These are phyloP conservation scores for Furcula furcula DNA, from an alignment of 2,888 invertebrate genomes.

Conservation along the genomic window DNA sequence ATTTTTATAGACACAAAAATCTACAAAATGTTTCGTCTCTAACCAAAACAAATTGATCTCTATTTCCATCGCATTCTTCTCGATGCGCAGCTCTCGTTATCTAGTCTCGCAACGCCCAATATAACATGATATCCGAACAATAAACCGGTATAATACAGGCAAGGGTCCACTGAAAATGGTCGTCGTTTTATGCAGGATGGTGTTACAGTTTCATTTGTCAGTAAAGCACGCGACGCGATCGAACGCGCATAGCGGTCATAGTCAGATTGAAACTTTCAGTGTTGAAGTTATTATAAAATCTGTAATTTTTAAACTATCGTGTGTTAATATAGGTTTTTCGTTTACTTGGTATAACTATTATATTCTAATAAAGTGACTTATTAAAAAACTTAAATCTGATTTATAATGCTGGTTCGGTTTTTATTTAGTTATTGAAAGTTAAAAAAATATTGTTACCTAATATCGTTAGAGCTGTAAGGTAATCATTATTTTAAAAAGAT, in stretches of 20 bases:
- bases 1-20: no score
- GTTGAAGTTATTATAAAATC: no score
- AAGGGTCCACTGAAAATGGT: constrained; percentile 25
- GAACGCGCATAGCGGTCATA: constrained; percentile 45
- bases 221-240: constrained; percentile 40
- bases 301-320: not conserved
- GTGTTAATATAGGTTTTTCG: no score
- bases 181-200: constrained; percentile 22
- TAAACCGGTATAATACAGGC: not conserved
- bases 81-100: not conserved
- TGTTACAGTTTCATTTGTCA: constrained; percentile 47
- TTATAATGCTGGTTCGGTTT: no score
- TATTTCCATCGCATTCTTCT: not conserved
- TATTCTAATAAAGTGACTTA: no score
- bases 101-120: not conserved
- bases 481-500: no score
- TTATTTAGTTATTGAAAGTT: no score
- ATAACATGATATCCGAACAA: constrained; percentile 1
- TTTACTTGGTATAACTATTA: no score
- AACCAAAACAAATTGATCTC: not conserved
- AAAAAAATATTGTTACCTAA: no score
- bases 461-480: no score
- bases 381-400: no score
- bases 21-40: no score
- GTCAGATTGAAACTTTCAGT: constrained; percentile 2